Base-by-base conservation (phyloP, 2,113 vertebrate genomes). In the Bubo bubo region DNA sequence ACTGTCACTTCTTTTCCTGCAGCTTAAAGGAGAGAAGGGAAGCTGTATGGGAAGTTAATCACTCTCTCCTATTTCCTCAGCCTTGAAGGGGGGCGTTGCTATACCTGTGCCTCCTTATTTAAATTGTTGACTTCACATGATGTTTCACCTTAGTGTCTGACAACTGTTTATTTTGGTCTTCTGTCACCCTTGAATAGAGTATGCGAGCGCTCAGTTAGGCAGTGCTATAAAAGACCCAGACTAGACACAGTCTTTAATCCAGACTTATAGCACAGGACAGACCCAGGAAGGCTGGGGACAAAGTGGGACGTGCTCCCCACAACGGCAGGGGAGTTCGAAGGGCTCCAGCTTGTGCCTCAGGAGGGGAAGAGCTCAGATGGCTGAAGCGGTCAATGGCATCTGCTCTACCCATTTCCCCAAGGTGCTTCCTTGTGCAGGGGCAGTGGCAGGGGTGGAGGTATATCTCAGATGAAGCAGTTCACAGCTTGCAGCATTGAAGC, bases 351-450 rank as follows among this genome's bases (percentile, higher is more conserved):
- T 32, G 14, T 72, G 22, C 35, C 52, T 56, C 1, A 1, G 8
- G 35, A 28, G 24, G n/a, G 18, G 37, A 21, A 49, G 49, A 52
- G 6, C n/a, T 59, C 45, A 9, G 27, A 15, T 67, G 55, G 15
- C 22, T 30, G 26, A 68, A 74, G 53, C 3, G 9, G n/a, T 16
- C 1, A 0, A 2, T 4, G 43, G 16, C 3, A 0, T 21, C 75
- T 82, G 52, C 58, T 62, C 55, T 74, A 15, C 35, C 11, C 22
- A 0, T 62, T 58, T 71, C 52, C 13, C 26, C 0, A 1, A 32
- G 79, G 21, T 59, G 13, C 18, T 20, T 47, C 50, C 19, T 47
- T 1, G 2, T 14, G 3, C 56, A 35, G 67, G 37, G 72, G 28
- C 47, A 50, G 67, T 3, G 19, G 2, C 70, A 39, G 53, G 39